Conservation (phyloP, 2,113 vertebrate species). For the Prolemur simus region DNA sequence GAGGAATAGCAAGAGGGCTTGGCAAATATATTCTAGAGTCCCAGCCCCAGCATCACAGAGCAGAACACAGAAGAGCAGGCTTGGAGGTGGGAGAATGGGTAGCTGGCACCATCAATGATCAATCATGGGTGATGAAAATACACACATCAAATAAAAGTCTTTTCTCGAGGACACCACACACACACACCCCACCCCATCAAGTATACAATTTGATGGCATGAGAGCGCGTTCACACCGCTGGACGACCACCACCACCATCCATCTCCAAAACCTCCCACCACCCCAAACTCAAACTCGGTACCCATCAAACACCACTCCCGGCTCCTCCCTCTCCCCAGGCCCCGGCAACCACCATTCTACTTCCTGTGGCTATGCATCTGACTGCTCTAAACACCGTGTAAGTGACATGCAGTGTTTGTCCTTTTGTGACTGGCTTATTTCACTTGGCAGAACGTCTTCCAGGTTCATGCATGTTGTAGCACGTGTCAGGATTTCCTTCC, state of each 20-base stretch:
- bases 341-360: background rate
- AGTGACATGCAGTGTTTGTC: background rate
- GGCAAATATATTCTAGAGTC: background rate
- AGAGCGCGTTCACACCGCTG: background rate
- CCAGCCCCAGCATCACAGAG: background rate
- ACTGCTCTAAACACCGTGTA: background rate
- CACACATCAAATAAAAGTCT: background rate
- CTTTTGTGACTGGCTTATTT: background rate
- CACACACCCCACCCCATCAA: background rate
- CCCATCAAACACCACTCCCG: background rate
- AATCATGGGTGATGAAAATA: background rate
- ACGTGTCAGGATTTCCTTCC: background rate
- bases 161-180: background rate
- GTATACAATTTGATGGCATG: background rate
- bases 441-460: background rate
- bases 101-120: background rate
- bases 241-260: background rate
- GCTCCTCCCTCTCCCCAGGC: accelerated
- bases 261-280: accelerated
- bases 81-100: background rate
- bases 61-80: background rate
- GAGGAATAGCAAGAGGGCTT: background rate
- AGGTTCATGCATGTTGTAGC: background rate
- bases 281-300: background rate
- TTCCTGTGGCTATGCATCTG: background rate